Percentiles rank a stretch among this genome's conserved stretches.
These are phyloP conservation scores for Serrognathus titanus DNA, from an alignment of 2,888 invertebrate genomes.

Conservation along the genomic window DNA sequence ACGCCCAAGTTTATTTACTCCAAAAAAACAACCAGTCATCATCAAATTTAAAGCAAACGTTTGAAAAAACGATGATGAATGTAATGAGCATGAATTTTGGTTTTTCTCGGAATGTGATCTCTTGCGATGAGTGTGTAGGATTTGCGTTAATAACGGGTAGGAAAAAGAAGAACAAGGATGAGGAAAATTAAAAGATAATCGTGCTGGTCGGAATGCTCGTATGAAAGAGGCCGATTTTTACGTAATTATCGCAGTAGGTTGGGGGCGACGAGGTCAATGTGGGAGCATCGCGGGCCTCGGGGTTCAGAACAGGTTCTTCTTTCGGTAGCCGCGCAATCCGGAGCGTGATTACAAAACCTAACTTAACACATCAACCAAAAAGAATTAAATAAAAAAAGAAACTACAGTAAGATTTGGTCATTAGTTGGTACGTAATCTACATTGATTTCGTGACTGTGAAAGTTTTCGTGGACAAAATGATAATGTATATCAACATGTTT, in stretches of 20 bases:
- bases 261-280: slow-evolving; percentile 32
- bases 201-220: slow-evolving; percentile 17
- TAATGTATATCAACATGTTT: no score
- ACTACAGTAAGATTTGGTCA: not conserved
- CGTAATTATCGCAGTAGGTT: slow-evolving; percentile 32
- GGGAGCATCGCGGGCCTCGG: slow-evolving; percentile 29
- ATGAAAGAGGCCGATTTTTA: slow-evolving; percentile 32
- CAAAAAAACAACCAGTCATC: no score
- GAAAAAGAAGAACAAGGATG: slow-evolving; percentile 19
- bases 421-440: no score
- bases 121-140: not conserved
- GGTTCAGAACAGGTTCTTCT: slow-evolving; percentile 28
- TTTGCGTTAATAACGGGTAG: not conserved
- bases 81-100: no score
- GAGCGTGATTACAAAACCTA: slow-evolving; percentile 16
- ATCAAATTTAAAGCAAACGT: no score
- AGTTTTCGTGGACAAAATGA: no score
- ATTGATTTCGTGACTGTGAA: no score
- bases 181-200: slow-evolving; percentile 22
- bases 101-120: no score
- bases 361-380: not conserved
- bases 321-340: slow-evolving; percentile 26
- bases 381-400: not conserved
- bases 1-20: no score
- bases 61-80: no score